These are phyloP conservation scores for Hyles lineata DNA, from an alignment of 2,888 invertebrate genomes.

Conservation along the genomic window DNA sequence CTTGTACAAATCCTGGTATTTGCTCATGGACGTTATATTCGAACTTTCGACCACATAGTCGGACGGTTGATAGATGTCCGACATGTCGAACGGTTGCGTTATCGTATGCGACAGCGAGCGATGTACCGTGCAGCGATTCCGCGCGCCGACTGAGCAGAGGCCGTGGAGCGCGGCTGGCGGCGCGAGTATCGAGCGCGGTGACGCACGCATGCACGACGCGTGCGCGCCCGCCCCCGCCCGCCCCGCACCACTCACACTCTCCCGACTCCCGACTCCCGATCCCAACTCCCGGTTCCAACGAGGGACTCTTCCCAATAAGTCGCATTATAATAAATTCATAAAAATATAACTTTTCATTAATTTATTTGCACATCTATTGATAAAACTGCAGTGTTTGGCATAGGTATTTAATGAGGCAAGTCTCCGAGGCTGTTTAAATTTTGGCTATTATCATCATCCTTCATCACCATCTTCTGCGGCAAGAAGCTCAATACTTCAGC, in stretches of 20 bases:
- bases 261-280: background rate
- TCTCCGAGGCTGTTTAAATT: too few relatives aligned
- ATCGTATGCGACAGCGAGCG: slow-evolving; percentile 37
- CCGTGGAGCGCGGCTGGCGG: background rate
- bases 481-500: too few relatives aligned
- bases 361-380: background rate
- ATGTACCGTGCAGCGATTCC: slow-evolving; percentile 34
- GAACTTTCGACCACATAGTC: slow-evolving; percentile 88
- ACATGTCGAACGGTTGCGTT: slow-evolving; percentile 77
- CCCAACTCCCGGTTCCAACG: background rate
- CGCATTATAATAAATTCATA: background rate
- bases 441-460: too few relatives aligned
- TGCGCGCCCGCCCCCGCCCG: slow-evolving; percentile 61
- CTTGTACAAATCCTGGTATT: slow-evolving; percentile 93
- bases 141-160: slow-evolving; percentile 51
- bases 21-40: slow-evolving; percentile 81
- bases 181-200: slow-evolving; percentile 47
- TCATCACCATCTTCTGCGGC: too few relatives aligned
- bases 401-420: too few relatives aligned
- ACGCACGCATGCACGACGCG: slow-evolving; percentile 66
- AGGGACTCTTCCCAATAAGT: background rate
- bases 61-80: slow-evolving; percentile 87
- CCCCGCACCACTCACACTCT: slow-evolving; percentile 17
- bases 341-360: background rate
- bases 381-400: background rate